Base-by-base conservation (phyloP, 1,140 invertebrate species). In the Parapsyche elsis region DNA sequence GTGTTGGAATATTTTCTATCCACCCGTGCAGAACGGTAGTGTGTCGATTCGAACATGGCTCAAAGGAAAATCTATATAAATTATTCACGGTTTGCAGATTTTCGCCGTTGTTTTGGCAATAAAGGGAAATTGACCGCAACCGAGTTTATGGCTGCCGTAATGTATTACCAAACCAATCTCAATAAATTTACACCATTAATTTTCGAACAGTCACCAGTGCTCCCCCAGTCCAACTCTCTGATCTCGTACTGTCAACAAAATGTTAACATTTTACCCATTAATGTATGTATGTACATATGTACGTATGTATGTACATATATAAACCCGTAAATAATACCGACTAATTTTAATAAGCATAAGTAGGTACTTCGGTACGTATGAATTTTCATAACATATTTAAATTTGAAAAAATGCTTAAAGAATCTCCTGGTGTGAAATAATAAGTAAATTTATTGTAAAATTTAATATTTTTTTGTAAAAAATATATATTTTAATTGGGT, bases 131-230 rank as follows among this genome's bases (percentile, higher is more conserved):
- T 77, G 75, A 77, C 75, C 75, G 75, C 75, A 64, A 64, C 59
- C 16, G 57, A 76, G 64, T 81, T 77, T 76, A 70, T 81, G 80
- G 75, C 61, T 19, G 24, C 24, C 19, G 76, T 81, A 75, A 81
- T 78, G 76, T 81, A 78, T 81, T 78, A 49, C 76, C 76, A 79
- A 81, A 81, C 80, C 80, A 79, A 81, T 79, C 76, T 79, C 80
- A 78, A 81, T 81, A 81, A 81, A 81, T 81, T 79, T 71, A 70
- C 19, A 12, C 77, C 61, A 79, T 81, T 81, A 78, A 79, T 81
- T 81, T 81, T 79, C 71, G 44, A 77, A 79, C 76, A 78, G 73
- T 77, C 80, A 78, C 70, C 70, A 23, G 21, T 23, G 64, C 24
- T 45, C 26, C 44, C 64, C 53, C 74, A 16, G 21, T 9, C 16